Conservation (phyloP, 2,888 invertebrate species). For the Parelbella ahira region DNA sequence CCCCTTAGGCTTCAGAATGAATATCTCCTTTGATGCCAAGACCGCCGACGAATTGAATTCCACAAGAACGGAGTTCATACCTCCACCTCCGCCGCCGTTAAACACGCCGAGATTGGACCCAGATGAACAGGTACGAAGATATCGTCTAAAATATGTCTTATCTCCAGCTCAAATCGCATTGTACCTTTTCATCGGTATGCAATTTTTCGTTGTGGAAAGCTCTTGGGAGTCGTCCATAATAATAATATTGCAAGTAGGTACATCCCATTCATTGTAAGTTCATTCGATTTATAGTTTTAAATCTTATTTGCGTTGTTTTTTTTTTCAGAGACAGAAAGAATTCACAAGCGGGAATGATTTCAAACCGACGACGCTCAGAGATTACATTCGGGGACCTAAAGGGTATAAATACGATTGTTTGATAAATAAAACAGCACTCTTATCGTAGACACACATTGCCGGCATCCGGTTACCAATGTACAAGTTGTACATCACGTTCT, state of each 20-base stretch:
- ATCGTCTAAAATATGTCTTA: no score
- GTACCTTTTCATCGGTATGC: no score
- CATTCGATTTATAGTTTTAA: no score
- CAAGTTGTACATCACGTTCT: no score
- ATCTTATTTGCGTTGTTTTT: slow-evolving; percentile 7
- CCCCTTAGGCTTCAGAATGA: slow-evolving; percentile 51
- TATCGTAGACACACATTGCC: no score
- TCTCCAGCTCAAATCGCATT: no score
- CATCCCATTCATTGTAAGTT: no score
- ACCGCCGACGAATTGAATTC: slow-evolving; percentile 1
- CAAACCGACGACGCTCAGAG: slow-evolving; percentile 58
- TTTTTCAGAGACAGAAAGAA: slow-evolving; percentile 53
- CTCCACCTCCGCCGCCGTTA: slow-evolving; percentile 2
- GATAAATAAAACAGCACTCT: neutral
- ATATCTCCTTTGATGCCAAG: slow-evolving; percentile 58
- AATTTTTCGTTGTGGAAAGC: no score
- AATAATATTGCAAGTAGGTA: neutral
- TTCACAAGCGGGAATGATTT: slow-evolving; percentile 54
- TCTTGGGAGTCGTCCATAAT: no score
- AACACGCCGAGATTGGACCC: no score
- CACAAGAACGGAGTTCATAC: neutral
- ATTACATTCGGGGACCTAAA: slow-evolving; percentile 61
- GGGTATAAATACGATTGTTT: slow-evolving; percentile 38
- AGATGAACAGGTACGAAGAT: slow-evolving; percentile 41
- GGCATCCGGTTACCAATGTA: no score